Evolutionary conservation across 2,113 vertebrate genomes (phyloP), one percentile per base, ranked within the genome.

Genomic region (Malurus melanocephalus): DNA sequence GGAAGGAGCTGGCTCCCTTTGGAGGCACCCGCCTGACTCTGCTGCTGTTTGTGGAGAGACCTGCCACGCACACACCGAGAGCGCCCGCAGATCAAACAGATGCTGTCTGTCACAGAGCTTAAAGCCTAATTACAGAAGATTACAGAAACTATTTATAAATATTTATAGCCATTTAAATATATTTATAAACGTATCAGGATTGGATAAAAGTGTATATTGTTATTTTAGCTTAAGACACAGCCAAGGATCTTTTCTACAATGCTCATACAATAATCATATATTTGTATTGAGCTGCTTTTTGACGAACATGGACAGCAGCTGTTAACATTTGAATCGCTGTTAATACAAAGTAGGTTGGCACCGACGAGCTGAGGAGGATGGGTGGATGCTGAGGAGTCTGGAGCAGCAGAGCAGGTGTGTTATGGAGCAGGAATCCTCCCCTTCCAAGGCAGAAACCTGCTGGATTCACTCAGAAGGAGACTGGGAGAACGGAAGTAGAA

Each of bases 61-160:
- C 88, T 95, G 84, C 86, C 80, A 78, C 83, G 59, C 76, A 42
- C 85, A 55, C 80, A 15, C 2, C 1, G 46, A 49, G 90, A 91
- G 86, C 65, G 1, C 92, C 49, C 2, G 11, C 89, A 95, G 93
- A 94, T 95, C 92, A 95, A 94, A 95, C 91, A 94, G 95, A 78
- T 93, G 94, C 92, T 95, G 92, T 84, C 95, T 95, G 92, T 95
- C 92, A 94, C 92, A 92, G 66, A 94, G 95, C 92, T 95, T 93
- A 95, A 73, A 88, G 94, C 91, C 92, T 94, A 95, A 95, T 94
- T 95, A 95, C 87, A 79, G 94, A 18, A 95, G 95, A 95, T 95
- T 95, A 95, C 95, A 94, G 91, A 49, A 93, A 94, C 94, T 95
- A 95, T 95, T 95, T 95, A 95, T 95, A 95, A 95, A 95, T 95